Evolutionary conservation across 2,888 invertebrate genomes (phyloP).

Genomic region (Nyleta sp.): DNA sequence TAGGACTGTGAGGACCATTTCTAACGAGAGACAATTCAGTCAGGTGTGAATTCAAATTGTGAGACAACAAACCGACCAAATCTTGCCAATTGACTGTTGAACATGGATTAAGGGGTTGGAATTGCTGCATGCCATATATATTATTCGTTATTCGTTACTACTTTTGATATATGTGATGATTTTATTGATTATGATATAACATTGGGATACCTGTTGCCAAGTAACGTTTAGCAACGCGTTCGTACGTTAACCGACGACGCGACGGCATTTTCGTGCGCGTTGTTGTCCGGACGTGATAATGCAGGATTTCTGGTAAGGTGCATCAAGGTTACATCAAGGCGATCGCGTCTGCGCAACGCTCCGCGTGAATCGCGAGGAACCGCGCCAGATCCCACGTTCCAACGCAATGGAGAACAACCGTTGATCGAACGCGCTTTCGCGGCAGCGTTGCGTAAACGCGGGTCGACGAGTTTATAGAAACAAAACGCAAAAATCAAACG

Average conservation of each 20-base stretch:
- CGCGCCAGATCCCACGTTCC: no score
- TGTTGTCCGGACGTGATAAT: slow-evolving; percentile 23
- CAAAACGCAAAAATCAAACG: slow-evolving; percentile 32
- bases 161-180: slow-evolving; percentile 49
- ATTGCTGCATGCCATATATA: slow-evolving; percentile 58
- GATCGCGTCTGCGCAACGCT: slow-evolving; percentile 37
- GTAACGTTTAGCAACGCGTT: slow-evolving; percentile 31
- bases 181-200: slow-evolving; percentile 38
- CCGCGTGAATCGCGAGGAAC: not conserved
- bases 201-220: slow-evolving; percentile 25
- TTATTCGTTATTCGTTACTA: slow-evolving; percentile 47
- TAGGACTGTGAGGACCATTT: slow-evolving; percentile 80
- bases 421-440: no score
- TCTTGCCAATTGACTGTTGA: slow-evolving; percentile 29
- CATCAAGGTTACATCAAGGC: slow-evolving; percentile 15
- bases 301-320: slow-evolving; percentile 53
- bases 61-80: slow-evolving; percentile 14
- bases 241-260: slow-evolving; percentile 11
- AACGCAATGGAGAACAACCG: no score
- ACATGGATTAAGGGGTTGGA: slow-evolving; percentile 32
- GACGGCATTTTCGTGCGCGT: slow-evolving; percentile 5
- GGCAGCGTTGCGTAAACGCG: slow-evolving; percentile 39
- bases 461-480: slow-evolving; percentile 14
- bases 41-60: slow-evolving; percentile 66
- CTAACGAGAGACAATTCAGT: slow-evolving; percentile 69